Evolutionary conservation across 2,888 invertebrate genomes (phyloP), one percentile per base, ranked within the genome.

Genomic region (Hanleya hanleyi): DNA sequence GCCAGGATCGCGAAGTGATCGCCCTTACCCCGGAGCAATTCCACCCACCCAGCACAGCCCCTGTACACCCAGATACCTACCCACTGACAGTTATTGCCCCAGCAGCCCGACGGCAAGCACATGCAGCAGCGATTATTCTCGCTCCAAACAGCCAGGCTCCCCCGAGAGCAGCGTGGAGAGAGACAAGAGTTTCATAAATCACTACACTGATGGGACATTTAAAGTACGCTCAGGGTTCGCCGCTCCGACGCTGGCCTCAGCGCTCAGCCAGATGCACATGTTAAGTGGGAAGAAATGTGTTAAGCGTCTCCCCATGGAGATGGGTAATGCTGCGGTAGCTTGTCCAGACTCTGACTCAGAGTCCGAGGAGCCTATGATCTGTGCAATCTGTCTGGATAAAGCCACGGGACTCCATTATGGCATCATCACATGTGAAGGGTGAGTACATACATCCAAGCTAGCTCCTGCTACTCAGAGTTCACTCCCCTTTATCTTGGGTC

Each of bases 371-470:
- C 81, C 81, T n/a, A 79, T 83, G 79, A 79, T 84, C 0, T 86
- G 86, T 74, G 86, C 83, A 22, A 99, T 99, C 86, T 99, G 99
- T 91, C 97, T 97, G 90, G 99, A 99, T 90, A 97, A 97, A 88
- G 98, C 98, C 69, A 98, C 98, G 2, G 99, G 99, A 37, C 93
- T 99, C 72, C 99, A 99, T 91, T 99, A 99, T 90, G 99, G 99
- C 78, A 98, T 99, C 91, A 98, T 98, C 88, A 99, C 99, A 72
- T 99, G 99, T 92, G 99, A 99, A 92, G 99, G 99, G 93, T 95
- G 91, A 92, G 92, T 82, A 18, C 6, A n/a, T 41, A 41, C 12
- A 41, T 41, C n/a, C 47, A 41, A 41, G 12, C 47, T 15, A 15
- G n/a, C 12, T 41, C 12, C 12, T 15, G 12, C 47, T 41, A 15